phyloP scores from a whole-genome alignment of 2,797 vertebrate species.

The Alfaro cultratus region DNA sequence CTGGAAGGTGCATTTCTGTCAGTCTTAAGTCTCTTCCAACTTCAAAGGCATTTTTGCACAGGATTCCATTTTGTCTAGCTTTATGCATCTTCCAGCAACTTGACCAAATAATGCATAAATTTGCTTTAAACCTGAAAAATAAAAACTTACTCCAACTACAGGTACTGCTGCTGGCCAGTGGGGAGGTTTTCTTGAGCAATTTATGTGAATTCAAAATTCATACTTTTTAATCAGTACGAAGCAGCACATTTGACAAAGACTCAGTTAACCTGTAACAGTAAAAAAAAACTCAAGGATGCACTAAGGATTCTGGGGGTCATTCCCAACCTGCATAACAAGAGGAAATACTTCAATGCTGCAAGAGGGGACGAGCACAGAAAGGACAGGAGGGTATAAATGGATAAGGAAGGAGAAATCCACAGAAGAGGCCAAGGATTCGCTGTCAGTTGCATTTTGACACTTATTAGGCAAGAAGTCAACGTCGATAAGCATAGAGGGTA shows the following conservation, averaged over 20 bases:
- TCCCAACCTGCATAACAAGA: conserved; percentile 27
- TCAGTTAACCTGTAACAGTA: neutral
- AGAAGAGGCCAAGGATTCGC: conserved; percentile 43
- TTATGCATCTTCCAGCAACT: neutral
- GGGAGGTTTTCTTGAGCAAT: neutral
- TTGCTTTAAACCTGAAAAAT: neutral
- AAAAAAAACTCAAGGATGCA: neutral
- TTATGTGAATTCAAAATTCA: neutral
- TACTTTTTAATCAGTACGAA: neutral
- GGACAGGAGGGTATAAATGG: conserved; percentile 17
- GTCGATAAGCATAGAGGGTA: conserved; percentile 44
- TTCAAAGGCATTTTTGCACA: neutral
- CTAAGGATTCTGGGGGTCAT: conserved; percentile 11
- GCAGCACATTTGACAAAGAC: neutral
- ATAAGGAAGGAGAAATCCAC: conserved; percentile 11
- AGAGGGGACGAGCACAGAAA: neutral
- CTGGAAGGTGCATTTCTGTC: neutral
- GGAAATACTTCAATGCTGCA: conserved; percentile 19
- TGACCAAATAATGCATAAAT: neutral
- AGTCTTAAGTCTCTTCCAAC: neutral
- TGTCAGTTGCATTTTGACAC: conserved; percentile 62
- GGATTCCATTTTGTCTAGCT: neutral
- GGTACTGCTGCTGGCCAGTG: neutral
- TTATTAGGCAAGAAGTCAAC: conserved; percentile 54
- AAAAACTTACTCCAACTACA: neutral